Conservation (phyloP, 2,113 vertebrate genomes). For the Lasiurus borealis region DNA sequence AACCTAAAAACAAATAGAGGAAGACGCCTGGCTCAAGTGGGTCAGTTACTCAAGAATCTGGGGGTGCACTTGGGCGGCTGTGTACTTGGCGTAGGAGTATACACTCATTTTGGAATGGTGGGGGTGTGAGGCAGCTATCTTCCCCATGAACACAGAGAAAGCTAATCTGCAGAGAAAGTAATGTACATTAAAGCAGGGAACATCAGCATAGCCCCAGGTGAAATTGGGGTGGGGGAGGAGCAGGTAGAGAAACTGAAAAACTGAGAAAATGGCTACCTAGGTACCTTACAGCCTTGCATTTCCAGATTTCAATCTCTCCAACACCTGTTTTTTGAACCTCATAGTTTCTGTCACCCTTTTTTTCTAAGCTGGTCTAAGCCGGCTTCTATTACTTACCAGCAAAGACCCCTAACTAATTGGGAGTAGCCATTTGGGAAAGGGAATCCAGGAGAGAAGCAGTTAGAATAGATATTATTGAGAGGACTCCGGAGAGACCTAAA, state of each 20-base stretch:
- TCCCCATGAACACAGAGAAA: neutral
- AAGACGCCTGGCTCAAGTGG: neutral
- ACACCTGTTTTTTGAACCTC: neutral
- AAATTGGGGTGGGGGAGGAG: neutral
- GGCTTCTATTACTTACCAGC: constrained; percentile 7
- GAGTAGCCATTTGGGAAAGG: neutral
- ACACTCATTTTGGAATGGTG: neutral
- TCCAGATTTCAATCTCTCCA: neutral
- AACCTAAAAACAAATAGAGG: neutral
- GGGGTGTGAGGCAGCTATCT: neutral
- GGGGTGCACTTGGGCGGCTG: neutral
- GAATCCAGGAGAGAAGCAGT: neutral
- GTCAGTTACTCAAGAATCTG: neutral
- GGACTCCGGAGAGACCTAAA: constrained; percentile 33
- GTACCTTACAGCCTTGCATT: neutral
- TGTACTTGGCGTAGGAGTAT: neutral
- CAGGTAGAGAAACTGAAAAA: neutral
- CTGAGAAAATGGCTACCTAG: neutral
- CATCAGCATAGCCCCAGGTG: neutral
- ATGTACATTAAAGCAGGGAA: neutral
- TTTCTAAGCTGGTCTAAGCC: neutral
- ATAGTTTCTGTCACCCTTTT: neutral
- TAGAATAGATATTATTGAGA: constrained; percentile 34
- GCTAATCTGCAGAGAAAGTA: neutral
- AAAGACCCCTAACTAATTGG: neutral